phyloP scores from a whole-genome alignment of 2,888 invertebrate species.

The Cryptosula pallasiana region DNA sequence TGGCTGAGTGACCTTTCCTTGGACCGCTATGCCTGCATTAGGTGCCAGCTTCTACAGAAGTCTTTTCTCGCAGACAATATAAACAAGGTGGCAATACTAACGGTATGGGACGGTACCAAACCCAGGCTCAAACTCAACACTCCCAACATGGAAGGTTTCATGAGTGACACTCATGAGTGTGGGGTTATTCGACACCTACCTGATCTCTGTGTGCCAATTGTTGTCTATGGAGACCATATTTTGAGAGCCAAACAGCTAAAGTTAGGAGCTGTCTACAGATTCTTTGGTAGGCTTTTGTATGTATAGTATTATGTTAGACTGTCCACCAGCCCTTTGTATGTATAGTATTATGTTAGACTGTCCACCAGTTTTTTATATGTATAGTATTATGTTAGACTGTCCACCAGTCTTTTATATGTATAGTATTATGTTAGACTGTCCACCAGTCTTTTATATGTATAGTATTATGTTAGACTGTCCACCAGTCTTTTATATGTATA shows the following conservation, averaged over 20 bases:
- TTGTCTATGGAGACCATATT: neutral
- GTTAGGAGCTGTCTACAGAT: neutral
- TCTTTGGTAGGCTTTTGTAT: neutral
- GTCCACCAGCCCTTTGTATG: too few species aligned
- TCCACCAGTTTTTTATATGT: too few species aligned
- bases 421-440: too few species aligned
- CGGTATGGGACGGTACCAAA: slow-evolving; percentile 6
- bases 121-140: neutral
- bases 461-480: too few species aligned
- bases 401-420: too few species aligned
- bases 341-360: too few species aligned
- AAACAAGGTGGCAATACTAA: neutral
- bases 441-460: too few species aligned
- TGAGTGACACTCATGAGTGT: neutral
- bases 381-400: too few species aligned
- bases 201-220: neutral
- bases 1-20: neutral
- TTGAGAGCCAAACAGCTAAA: neutral
- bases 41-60: neutral
- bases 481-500: too few species aligned
- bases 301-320: too few species aligned
- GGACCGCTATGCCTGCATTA: neutral
- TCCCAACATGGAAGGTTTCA: neutral
- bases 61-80: neutral
- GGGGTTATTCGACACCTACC: neutral